A percentile compares a stretch with the other conserved stretches of the same genome.
Conservation (phyloP, 2,888 invertebrate species). For the Galeopsomyia nigrocyanea region DNA sequence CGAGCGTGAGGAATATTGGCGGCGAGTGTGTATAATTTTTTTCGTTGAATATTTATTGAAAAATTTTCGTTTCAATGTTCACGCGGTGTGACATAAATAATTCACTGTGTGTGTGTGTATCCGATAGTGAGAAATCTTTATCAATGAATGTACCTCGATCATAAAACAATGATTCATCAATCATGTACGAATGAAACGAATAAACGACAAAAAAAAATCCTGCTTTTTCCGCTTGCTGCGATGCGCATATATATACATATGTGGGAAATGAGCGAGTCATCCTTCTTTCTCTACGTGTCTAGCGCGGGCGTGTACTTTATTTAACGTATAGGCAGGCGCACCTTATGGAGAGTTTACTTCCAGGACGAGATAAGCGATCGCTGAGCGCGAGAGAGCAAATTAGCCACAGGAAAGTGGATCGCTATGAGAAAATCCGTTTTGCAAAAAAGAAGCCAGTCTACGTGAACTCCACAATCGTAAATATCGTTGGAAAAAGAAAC, state of each 20-base stretch:
- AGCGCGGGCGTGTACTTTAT: conserved; percentile 35
- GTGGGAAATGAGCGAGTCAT: too few species aligned
- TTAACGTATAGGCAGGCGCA: conserved; percentile 42
- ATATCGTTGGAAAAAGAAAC: too few species aligned
- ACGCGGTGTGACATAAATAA: too few species aligned
- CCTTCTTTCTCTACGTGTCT: too few species aligned
- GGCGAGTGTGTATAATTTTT: too few species aligned
- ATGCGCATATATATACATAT: too few species aligned
- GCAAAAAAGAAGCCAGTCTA: conserved; percentile 9
- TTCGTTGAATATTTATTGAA: too few species aligned
- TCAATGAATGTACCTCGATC: neutral
- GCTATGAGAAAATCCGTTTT: conserved; percentile 41
- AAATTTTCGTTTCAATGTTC: too few species aligned
- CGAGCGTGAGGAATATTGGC: too few species aligned
- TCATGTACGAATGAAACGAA: conserved; percentile 4
- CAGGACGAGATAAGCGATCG: conserved; percentile 47
- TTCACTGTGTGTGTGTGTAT: too few species aligned
- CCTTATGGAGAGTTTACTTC: conserved; percentile 41
- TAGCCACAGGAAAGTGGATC: conserved; percentile 30
- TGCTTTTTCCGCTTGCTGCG: too few species aligned
- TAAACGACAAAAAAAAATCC: neutral
- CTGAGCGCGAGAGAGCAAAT: conserved; percentile 23
- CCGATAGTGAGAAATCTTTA: too few species aligned
- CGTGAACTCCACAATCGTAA: neutral
- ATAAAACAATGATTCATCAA: conserved; percentile 37